A percentile compares a stretch with the other conserved stretches of the same genome.
Conservation (phyloP, 2,797 vertebrate genomes). For the Choloepus didactylus region DNA sequence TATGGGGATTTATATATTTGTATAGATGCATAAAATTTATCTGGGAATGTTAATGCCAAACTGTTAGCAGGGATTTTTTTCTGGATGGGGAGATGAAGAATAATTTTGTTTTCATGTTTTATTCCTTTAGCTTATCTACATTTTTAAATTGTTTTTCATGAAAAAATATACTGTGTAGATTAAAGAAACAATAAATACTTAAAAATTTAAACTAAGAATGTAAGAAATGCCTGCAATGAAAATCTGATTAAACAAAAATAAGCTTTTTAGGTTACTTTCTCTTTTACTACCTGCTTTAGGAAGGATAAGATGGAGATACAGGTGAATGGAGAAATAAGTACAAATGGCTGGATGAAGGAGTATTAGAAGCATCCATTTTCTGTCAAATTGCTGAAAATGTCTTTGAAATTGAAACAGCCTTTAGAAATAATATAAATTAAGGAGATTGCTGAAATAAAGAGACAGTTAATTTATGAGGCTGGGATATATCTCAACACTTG, state of each 20-base stretch:
- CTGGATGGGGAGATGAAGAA: background rate
- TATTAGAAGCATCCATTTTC: conserved; percentile 55
- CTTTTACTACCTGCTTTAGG: conserved; percentile 19
- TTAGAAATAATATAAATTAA: conserved; percentile 46
- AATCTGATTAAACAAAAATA: conserved; percentile 47
- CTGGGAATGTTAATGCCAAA: conserved; percentile 25
- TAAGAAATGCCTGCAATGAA: background rate
- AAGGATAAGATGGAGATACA: background rate
- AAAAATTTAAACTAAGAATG: conserved; percentile 40
- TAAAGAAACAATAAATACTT: conserved; percentile 54
- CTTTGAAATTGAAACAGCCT: conserved; percentile 45
- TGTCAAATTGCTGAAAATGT: background rate
- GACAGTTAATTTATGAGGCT: conserved; percentile 15
- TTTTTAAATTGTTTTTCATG: conserved; percentile 10
- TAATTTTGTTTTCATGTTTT: conserved; percentile 50
- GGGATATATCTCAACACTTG: conserved; percentile 25
- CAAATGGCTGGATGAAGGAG: conserved; percentile 1
- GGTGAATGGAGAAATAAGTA: conserved; percentile 4
- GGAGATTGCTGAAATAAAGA: conserved; percentile 43
- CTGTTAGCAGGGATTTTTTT: background rate
- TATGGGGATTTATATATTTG: conserved; percentile 5
- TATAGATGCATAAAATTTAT: background rate
- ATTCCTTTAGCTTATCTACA: conserved; percentile 46
- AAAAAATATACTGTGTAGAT: background rate
- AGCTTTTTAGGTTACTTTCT: background rate